Conservation (phyloP, 2,888 invertebrate genomes). For the Latrodectus hesperus region DNA sequence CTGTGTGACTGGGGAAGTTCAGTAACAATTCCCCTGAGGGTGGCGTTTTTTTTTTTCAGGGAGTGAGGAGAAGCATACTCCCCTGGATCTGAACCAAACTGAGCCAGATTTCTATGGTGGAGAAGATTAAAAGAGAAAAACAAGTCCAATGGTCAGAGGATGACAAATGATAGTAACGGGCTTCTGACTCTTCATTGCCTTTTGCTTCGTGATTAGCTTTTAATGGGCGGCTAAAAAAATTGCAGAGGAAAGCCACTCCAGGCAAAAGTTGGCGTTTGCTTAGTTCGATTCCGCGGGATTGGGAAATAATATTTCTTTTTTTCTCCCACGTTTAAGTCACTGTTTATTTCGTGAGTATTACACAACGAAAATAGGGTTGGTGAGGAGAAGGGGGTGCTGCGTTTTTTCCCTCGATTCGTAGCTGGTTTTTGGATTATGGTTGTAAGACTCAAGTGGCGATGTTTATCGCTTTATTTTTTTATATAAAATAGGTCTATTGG, state of each 20-base stretch:
- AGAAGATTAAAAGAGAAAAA: conserved; percentile 39
- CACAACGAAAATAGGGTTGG: conserved; percentile 35
- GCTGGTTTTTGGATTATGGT: background rate
- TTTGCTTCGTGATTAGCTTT: conserved; percentile 64
- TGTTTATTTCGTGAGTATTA: conserved; percentile 57
- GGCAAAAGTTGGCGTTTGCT: conserved; percentile 48
- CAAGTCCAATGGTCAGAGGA: conserved; percentile 43
- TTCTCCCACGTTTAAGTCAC: conserved; percentile 46
- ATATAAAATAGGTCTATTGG: no score
- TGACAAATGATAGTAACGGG: conserved; percentile 67
- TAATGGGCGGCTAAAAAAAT: conserved; percentile 61
- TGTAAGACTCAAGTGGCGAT: no score
- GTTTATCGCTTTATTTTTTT: no score
- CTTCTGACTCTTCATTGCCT: conserved; percentile 63
- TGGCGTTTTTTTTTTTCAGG: background rate
- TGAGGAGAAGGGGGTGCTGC: background rate
- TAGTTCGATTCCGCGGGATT: conserved; percentile 60
- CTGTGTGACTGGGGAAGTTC: background rate
- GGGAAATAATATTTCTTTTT: conserved; percentile 3
- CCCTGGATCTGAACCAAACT: conserved; percentile 57
- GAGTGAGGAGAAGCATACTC: conserved; percentile 3
- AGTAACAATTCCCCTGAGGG: background rate
- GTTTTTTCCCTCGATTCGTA: conserved; percentile 1
- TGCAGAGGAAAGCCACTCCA: conserved; percentile 56
- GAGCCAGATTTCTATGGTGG: conserved; percentile 47